A percentile compares a stretch with the other conserved stretches of the same genome.
Conservation (phyloP, 2,797 vertebrate species). For the Octomys mimax region DNA sequence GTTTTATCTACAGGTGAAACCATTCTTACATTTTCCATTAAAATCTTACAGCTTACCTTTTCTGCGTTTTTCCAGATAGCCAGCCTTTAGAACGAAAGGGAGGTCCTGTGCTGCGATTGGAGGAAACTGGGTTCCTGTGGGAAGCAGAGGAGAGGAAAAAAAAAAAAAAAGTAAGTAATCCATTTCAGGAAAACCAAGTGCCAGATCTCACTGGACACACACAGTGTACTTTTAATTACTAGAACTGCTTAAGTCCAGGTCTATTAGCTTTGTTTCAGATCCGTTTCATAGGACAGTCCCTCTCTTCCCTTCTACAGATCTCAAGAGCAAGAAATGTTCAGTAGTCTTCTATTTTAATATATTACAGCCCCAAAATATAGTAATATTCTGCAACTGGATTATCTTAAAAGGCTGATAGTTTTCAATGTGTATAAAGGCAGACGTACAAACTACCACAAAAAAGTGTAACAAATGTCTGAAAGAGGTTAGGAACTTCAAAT, state of each 20-base stretch:
- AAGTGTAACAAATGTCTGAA: constrained; percentile 29
- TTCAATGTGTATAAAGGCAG: constrained; percentile 25
- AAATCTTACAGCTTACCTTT: constrained; percentile 91
- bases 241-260: constrained; percentile 50
- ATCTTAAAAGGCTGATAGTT: not conserved
- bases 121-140: constrained; percentile 91
- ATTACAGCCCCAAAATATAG: constrained; percentile 6
- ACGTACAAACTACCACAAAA: not conserved
- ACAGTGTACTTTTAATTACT: constrained; percentile 58
- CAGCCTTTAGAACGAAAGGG: constrained; percentile 93
- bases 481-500: constrained; percentile 2
- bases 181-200: constrained; percentile 48
- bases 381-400: not conserved
- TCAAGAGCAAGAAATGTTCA: constrained; percentile 32
- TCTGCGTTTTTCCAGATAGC: constrained; percentile 97
- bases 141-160: constrained; percentile 8
- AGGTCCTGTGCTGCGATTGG: constrained; percentile 96
- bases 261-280: constrained; percentile 51
- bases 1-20: not conserved
- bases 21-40: not conserved
- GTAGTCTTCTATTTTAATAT: not conserved
- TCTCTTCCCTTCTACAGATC: not conserved
- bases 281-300: not conserved
- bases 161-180: constrained; percentile 13
- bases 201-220: not conserved